Evolutionary conservation across 2,113 vertebrate genomes (phyloP).

Genomic region (Erythrocercus mccallii): DNA sequence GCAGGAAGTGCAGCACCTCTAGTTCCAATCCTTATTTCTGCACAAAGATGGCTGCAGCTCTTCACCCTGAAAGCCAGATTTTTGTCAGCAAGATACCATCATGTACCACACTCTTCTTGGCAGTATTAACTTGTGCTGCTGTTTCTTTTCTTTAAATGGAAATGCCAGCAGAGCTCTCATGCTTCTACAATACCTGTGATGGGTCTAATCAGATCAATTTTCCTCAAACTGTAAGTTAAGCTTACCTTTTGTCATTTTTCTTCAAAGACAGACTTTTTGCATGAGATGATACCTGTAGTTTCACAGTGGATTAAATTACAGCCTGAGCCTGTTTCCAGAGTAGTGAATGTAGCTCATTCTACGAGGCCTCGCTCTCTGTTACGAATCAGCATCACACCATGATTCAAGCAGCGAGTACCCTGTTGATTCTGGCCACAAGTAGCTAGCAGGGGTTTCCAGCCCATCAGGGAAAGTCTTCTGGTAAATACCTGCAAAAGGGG

Average conservation of each 20-base stretch:
- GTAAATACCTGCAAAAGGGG: background rate
- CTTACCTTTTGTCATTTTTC: constrained; percentile 8
- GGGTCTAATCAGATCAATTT: background rate
- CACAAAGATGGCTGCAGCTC: background rate
- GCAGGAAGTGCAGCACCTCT: background rate
- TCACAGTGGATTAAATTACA: constrained; percentile 18
- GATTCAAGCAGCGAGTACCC: background rate
- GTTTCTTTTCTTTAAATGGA: constrained; percentile 21
- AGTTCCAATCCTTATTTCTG: background rate
- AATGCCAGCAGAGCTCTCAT: background rate
- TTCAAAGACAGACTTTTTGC: background rate
- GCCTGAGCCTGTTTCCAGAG: background rate
- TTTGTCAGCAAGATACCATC: background rate
- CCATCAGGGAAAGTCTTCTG: background rate
- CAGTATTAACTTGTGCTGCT: background rate
- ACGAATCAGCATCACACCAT: background rate
- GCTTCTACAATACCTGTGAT: background rate
- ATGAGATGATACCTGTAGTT: background rate
- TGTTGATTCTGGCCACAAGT: background rate
- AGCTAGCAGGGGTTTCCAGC: background rate
- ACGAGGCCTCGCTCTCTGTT: background rate
- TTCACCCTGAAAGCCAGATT: background rate
- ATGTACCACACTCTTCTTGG: background rate
- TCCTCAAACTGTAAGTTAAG: background rate
- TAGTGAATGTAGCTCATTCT: background rate